Base-by-base conservation (phyloP, 2,113 vertebrate genomes). In the Salminus brasiliensis region DNA sequence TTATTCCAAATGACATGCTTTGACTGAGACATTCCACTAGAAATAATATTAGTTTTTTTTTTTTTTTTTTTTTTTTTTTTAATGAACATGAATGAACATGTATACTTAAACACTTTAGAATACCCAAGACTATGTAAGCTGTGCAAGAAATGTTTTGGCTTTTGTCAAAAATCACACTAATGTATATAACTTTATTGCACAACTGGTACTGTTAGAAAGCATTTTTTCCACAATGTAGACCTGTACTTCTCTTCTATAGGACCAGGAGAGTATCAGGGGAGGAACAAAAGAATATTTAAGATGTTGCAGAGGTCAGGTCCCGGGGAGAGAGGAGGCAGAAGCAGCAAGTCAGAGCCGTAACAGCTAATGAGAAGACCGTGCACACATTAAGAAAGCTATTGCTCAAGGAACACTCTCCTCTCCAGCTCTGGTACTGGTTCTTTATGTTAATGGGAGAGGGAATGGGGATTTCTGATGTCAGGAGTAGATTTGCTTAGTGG, bases 251-350 rank as follows among this genome's bases (percentile, higher is more conserved):
- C 7, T 63, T 25, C 12, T 36, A 59, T 32, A 55, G 63, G 39
- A 65, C 47, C 10, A 55, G 25, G 45, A 21, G 16, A 29, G 23
- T 29, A 36, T 29, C 62, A 34, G 29, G 74, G 62, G 74, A 76
- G 47, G 23, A 32, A 41, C 4, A 43, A n/a, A n/a, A 29, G 7
- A 77, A 21, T 45, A 68, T 55, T 57, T 77, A 69, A 77, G 49
- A 77, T 25, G 18, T 30, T 36, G 11, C n/a, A 55, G n/a, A 36
- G 39, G 52, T 18, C 55, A 23, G 11, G 10, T 45, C 25, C 32
- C 2, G 43, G 21, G 27, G 7, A 30, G 7, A 30, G 66, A 29
- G 34, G 32, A 60, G 21, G 3, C 25, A 27, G 27, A 1, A 60
- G 57, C 12, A 16, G 57, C 1, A 11, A 30, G 30, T 30, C 27